Percentiles rank a stretch among this genome's conserved stretches.
Evolutionary conservation across 2,797 vertebrate genomes (phyloP).

Genomic region (Phrynocephalus guinanensis): DNA sequence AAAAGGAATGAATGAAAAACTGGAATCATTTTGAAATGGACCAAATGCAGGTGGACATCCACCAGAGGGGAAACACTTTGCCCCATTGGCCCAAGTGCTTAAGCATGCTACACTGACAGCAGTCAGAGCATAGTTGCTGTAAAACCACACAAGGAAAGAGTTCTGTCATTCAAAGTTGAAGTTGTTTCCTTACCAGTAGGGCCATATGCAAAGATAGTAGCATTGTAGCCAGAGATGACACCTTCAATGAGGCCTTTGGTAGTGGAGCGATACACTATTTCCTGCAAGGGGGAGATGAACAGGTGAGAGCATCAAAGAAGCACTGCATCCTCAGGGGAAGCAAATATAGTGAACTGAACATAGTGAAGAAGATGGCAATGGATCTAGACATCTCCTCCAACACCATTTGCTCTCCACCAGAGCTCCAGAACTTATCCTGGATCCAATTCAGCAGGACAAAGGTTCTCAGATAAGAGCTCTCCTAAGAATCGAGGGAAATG

Average conservation of each 20-base stretch:
- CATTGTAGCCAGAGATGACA: constrained; percentile 91
- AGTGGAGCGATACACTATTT: constrained; percentile 90
- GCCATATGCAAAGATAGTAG: constrained; percentile 93
- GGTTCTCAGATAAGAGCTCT: not conserved
- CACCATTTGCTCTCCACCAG: not conserved
- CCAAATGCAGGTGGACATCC: not conserved
- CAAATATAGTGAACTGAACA: not conserved
- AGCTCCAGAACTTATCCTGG: not conserved
- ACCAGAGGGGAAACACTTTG: not conserved
- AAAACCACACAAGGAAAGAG: not conserved
- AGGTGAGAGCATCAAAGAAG: not conserved
- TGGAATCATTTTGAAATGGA: not conserved
- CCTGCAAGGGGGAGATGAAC: constrained; percentile 72
- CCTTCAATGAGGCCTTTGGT: constrained; percentile 89
- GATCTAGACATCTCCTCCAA: not conserved
- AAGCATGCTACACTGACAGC: not conserved
- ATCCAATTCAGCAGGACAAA: not conserved
- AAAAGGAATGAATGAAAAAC: not conserved
- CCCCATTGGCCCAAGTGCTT: not conserved
- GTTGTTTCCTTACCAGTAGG: constrained; percentile 85
- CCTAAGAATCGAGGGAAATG: not conserved
- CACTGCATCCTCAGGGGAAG: not conserved
- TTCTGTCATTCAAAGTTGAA: not conserved
- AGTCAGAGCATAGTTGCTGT: not conserved
- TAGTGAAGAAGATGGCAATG: not conserved